These are phyloP conservation scores for Phrynocephalus vlangalii DNA, from an alignment of 2,797 vertebrate genomes.

Conservation along the genomic window DNA sequence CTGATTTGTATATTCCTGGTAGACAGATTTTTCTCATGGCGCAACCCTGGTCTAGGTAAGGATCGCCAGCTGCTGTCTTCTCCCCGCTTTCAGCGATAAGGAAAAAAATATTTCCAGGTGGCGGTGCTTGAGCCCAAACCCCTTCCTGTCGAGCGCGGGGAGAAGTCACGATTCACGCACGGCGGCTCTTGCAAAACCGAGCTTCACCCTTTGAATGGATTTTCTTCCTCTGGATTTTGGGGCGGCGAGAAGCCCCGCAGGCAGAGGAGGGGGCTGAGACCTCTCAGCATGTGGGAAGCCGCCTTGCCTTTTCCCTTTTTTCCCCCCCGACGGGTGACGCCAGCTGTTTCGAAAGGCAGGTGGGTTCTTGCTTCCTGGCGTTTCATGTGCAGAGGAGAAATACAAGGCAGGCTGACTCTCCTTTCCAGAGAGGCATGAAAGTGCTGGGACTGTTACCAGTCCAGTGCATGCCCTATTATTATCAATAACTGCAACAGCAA, in stretches of 20 bases:
- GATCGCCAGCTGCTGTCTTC: too few relatives aligned
- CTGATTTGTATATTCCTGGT: background rate
- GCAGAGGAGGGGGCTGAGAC: background rate
- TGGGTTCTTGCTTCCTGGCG: constrained; percentile 8
- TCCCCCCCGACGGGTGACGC: background rate
- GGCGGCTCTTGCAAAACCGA: background rate
- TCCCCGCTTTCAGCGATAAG: background rate
- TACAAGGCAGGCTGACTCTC: background rate
- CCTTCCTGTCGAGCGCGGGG: background rate
- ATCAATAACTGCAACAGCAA: background rate
- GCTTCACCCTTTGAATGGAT: background rate
- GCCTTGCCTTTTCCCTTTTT: background rate
- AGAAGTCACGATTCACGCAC: background rate
- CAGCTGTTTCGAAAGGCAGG: constrained; percentile 41
- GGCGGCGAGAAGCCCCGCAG: background rate
- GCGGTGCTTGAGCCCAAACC: background rate
- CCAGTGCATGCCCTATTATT: background rate
- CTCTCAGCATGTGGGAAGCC: background rate
- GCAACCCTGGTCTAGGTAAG: background rate
- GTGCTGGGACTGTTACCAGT: background rate
- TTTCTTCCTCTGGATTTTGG: background rate
- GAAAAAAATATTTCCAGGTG: background rate
- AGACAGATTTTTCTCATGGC: background rate
- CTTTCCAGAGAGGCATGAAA: background rate
- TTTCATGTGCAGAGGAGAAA: background rate